phyloP scores from a whole-genome alignment of 2,113 vertebrate genomes.

The Echinops telfairi region DNA sequence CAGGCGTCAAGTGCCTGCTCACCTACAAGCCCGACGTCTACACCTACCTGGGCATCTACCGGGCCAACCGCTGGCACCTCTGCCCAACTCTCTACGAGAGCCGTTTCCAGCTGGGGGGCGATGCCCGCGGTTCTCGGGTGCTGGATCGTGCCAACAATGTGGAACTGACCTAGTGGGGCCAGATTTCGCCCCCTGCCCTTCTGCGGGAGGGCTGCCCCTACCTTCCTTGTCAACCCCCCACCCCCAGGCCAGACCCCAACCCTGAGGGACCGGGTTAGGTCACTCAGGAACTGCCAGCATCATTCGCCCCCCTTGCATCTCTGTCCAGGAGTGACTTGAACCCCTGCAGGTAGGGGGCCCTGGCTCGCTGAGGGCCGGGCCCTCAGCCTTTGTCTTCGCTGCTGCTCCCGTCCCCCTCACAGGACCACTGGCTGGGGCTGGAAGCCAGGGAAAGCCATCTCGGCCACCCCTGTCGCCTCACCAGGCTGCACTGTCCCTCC shows the following conservation, averaged over 20 bases:
- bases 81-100: constrained; percentile 96
- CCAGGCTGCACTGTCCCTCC: background rate
- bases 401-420: constrained; percentile 57
- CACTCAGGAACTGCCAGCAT: constrained; percentile 46
- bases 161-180: constrained; percentile 88
- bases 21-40: constrained; percentile 95
- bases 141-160: constrained; percentile 91
- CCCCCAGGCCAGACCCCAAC: constrained; percentile 23
- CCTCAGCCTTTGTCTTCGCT: constrained; percentile 35
- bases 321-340: constrained; percentile 31
- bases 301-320: constrained; percentile 59
- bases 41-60: constrained; percentile 94
- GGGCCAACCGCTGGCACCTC: constrained; percentile 94
- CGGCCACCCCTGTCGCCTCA: background rate
- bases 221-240: constrained; percentile 34
- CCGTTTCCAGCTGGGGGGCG: constrained; percentile 92
- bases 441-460: constrained; percentile 18
- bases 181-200: background rate
- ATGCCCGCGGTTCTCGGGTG: constrained; percentile 91
- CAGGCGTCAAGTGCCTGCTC: constrained; percentile 92
- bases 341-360: constrained; percentile 24
- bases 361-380: constrained; percentile 52
- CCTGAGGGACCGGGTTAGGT: constrained; percentile 32
- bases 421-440: constrained; percentile 37
- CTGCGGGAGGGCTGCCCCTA: background rate